phyloP scores from a whole-genome alignment of 53 echinoderm and acorn worm species.

The Hippasteria phrygiana region DNA sequence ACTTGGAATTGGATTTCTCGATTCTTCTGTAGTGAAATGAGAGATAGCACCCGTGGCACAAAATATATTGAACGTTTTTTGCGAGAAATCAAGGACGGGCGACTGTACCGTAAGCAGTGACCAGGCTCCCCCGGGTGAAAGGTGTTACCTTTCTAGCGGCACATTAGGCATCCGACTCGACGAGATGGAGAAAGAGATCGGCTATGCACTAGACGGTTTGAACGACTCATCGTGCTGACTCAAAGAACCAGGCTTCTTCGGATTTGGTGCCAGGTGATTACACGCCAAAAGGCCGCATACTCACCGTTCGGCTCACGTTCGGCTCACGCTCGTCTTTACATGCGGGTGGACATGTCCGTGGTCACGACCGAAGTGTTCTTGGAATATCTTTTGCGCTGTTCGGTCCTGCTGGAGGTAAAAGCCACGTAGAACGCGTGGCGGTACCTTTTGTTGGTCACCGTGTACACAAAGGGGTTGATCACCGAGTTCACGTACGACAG shows the following conservation, averaged over 20 bases:
- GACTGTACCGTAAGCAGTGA: neutral
- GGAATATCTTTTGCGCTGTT: slow-evolving; percentile 54
- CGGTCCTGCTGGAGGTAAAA: slow-evolving; percentile 56
- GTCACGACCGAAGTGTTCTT: slow-evolving; percentile 58
- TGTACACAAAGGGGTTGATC: slow-evolving; percentile 77
- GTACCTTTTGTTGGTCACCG: slow-evolving; percentile 68
- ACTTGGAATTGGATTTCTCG: neutral
- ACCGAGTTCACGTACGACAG: slow-evolving; percentile 66
- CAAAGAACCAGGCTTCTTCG: neutral
- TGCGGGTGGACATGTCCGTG: slow-evolving; percentile 65
- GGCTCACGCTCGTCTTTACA: slow-evolving; percentile 6
- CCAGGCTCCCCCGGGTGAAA: neutral
- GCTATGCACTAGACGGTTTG: neutral
- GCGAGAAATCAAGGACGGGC: slow-evolving; percentile 40
- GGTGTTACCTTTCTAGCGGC: neutral
- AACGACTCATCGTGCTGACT: neutral
- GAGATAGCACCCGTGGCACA: neutral
- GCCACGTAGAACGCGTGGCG: slow-evolving; percentile 71
- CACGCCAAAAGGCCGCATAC: neutral
- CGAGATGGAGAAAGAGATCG: neutral
- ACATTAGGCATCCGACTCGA: neutral
- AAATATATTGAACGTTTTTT: slow-evolving; percentile 31
- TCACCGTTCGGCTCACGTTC: neutral
- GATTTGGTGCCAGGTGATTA: neutral
- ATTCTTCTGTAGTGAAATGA: neutral